A percentile compares a stretch with the other conserved stretches of the same genome.
Evolutionary conservation across 2,797 vertebrate species (phyloP).

Genomic region (Falco naumanni): DNA sequence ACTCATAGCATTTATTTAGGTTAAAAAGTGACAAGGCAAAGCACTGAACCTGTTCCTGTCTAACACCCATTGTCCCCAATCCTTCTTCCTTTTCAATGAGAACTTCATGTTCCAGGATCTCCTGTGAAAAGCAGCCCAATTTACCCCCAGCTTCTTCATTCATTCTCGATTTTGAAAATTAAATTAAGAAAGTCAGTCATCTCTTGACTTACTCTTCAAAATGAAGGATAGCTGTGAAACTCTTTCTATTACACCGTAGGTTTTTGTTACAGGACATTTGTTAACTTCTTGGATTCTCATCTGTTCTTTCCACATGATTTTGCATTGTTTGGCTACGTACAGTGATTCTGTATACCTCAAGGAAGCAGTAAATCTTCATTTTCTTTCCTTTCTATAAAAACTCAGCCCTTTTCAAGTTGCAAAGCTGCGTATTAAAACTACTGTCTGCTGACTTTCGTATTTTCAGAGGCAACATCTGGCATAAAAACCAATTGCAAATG

Average conservation of each 20-base stretch:
- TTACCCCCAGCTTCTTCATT: background rate
- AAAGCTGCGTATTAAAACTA: conserved; percentile 20
- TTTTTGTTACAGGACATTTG: background rate
- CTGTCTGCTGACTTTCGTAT: background rate
- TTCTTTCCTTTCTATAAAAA: conserved; percentile 3
- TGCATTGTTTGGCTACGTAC: background rate
- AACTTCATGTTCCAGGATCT: background rate
- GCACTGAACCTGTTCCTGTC: background rate
- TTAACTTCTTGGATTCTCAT: background rate
- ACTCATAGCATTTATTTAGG: background rate
- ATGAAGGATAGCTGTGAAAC: background rate
- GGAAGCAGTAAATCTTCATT: conserved; percentile 1
- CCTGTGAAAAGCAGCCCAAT: background rate
- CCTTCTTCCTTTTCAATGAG: background rate
- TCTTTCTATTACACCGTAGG: background rate
- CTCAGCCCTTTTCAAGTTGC: background rate
- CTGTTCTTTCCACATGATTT: background rate
- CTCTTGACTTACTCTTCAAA: background rate
- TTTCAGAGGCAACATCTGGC: conserved; percentile 65
- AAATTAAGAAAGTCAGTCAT: background rate
- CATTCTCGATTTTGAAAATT: background rate
- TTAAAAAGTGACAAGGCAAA: background rate
- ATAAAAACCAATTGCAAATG: conserved; percentile 49
- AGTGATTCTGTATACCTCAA: background rate
- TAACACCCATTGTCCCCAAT: background rate